phyloP scores from a whole-genome alignment of 2,113 vertebrate genomes.

The Oryzias javanicus region DNA sequence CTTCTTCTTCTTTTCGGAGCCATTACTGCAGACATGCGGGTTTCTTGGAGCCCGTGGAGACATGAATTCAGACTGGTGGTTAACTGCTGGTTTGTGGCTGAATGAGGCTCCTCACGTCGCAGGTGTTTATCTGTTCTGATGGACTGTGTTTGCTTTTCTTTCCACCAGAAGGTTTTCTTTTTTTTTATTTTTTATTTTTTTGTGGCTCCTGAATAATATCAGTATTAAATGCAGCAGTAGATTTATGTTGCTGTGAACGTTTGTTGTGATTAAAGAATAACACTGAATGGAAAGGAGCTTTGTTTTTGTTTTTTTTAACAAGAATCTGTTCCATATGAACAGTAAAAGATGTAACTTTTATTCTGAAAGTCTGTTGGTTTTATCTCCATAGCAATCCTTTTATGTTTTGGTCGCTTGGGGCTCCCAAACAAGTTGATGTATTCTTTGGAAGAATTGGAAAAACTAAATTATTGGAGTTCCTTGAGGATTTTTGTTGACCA shows the following conservation, averaged over 20 bases:
- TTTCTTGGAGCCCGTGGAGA: slow-evolving; percentile 33
- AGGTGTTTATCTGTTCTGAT: slow-evolving; percentile 44
- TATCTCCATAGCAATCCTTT: too few relatives aligned
- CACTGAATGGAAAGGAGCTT: neutral
- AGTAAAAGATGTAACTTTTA: too few relatives aligned
- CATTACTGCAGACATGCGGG: slow-evolving; percentile 4
- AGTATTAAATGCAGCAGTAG: slow-evolving; percentile 43
- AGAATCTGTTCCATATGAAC: too few relatives aligned
- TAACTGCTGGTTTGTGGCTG: slow-evolving; percentile 35
- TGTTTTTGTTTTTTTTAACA: neutral
- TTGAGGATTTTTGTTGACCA: too few relatives aligned
- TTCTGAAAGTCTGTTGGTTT: too few relatives aligned
- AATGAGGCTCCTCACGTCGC: slow-evolving; percentile 26
- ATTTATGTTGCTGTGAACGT: slow-evolving; percentile 29
- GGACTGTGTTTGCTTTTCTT: slow-evolving; percentile 45
- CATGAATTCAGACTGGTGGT: slow-evolving; percentile 41
- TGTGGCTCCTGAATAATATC: slow-evolving; percentile 11
- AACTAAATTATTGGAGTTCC: too few relatives aligned
- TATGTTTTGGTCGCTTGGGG: too few relatives aligned
- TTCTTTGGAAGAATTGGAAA: too few relatives aligned
- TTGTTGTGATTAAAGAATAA: slow-evolving; percentile 40
- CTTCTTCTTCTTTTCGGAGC: slow-evolving; percentile 24
- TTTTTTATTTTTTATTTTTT: too few relatives aligned
- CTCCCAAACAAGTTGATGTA: too few relatives aligned
- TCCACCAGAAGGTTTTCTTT: slow-evolving; percentile 20